Evolutionary conservation across 92 coral and sea anemone genomes (phyloP), one percentile per base, ranked within the genome.

Genomic region (Epizoanthus ramosus): DNA sequence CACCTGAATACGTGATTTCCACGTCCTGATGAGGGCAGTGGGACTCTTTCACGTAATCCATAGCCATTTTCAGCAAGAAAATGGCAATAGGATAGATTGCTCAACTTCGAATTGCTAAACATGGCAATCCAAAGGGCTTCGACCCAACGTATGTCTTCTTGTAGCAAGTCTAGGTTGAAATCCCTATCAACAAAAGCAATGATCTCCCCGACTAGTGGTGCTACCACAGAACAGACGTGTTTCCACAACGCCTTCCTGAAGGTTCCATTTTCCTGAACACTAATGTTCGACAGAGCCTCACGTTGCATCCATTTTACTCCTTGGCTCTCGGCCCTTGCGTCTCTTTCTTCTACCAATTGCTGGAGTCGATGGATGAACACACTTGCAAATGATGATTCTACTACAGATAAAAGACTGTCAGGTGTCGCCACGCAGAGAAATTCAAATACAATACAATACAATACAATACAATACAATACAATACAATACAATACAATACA

Each of bases 171-270:
- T 37, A 92, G 85, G 74, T 92, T 92, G 23, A 81, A 79, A 70
- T 92, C 92, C 12, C 91, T 79, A 73, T 92, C 96, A 71, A 67
- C 85, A 47, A 72, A 92, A 41, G 93, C 96, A 41, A 92, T 74
- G 28, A 92, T 79, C 60, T 89, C 90, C 3, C 91, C 86, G 21
- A 92, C 85, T n/a, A 92, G 39, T 19, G 96, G 96, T 3, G 88
- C 86, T 17, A 92, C 89, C 53, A 84, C 89, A 6, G 90, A 90
- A 24, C 74, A 81, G 61, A 89, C 81, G 28, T 85, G 86, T 28
- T 76, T 81, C 91, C 88, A 88, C 25, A 87, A 80, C n/a, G 93
- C 95, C 73, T 92, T 92, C 68, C 89, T 87, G 61, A 89, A 92
- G 21, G 93, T 92, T n/a, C 96, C 96, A 18, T 81, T 84, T 66